phyloP scores from a whole-genome alignment of 2,888 invertebrate genomes.

The Calameuta pallipes region DNA sequence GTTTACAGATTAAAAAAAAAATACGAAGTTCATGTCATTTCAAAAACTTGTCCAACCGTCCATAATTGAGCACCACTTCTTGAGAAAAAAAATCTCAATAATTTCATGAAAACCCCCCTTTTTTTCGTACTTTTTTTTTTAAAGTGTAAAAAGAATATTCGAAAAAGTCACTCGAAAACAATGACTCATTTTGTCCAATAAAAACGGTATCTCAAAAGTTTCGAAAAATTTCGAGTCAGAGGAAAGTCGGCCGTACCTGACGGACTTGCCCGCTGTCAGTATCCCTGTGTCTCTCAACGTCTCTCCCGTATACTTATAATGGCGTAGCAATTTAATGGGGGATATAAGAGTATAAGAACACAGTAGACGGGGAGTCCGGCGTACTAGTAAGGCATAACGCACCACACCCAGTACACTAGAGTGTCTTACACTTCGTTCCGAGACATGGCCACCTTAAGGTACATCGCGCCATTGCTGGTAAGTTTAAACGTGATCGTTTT shows the following conservation, averaged over 20 bases:
- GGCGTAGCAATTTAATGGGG: constrained; percentile 57
- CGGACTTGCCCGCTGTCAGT: not conserved
- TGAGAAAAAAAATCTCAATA: not conserved
- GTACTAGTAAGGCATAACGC: constrained; percentile 59
- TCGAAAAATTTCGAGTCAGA: not conserved
- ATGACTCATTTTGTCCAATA: not conserved
- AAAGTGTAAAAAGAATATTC: too few species aligned
- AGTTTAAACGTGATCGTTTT: not conserved
- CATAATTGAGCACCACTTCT: not conserved
- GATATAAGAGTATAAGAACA: constrained; percentile 61
- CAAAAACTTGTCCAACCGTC: not conserved
- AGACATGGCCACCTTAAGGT: not conserved
- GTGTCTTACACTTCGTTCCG: not conserved
- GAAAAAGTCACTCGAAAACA: not conserved
- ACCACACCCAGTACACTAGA: constrained; percentile 52
- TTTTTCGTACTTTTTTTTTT: too few species aligned
- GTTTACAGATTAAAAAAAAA: too few species aligned
- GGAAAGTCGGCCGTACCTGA: not conserved
- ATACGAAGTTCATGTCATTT: not conserved
- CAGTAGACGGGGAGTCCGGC: constrained; percentile 54
- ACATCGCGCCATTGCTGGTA: not conserved
- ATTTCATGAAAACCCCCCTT: not conserved
- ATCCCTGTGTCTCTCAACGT: not conserved
- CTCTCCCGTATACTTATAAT: constrained; percentile 18
- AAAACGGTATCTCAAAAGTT: not conserved